Conservation (phyloP, 2,888 invertebrate species). For the Drosophila incognita region DNA sequence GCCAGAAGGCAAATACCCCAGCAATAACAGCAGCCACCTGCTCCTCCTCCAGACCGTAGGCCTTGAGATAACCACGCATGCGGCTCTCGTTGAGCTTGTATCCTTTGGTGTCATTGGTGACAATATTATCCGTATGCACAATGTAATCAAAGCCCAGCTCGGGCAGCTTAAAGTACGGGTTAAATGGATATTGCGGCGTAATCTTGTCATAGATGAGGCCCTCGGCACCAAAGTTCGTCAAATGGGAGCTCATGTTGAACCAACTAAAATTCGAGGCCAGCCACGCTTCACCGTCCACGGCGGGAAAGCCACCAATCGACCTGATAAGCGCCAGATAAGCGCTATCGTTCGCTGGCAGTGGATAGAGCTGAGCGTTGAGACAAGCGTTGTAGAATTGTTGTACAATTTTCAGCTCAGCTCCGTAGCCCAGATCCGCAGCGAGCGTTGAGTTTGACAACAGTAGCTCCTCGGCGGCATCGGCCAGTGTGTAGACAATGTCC, state of each 20-base stretch:
- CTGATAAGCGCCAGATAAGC: constrained; percentile 78
- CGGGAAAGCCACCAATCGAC: constrained; percentile 82
- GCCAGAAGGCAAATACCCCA: constrained; percentile 77
- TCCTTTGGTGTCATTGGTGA: constrained; percentile 71
- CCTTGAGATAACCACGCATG: constrained; percentile 74
- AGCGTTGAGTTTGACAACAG: constrained; percentile 47
- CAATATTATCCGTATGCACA: constrained; percentile 79
- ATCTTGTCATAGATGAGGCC: constrained; percentile 73
- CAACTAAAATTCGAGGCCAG: constrained; percentile 75
- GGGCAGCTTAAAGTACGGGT: constrained; percentile 78
- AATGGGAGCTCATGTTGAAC: constrained; percentile 83
- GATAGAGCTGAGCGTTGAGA: constrained; percentile 68
- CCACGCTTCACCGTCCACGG: constrained; percentile 77
- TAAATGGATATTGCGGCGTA: constrained; percentile 69
- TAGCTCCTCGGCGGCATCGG: constrained; percentile 54
- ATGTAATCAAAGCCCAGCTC: constrained; percentile 80
- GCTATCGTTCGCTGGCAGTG: constrained; percentile 66
- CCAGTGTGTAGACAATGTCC: constrained; percentile 73
- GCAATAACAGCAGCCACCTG: constrained; percentile 57
- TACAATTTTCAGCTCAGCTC: constrained; percentile 69
- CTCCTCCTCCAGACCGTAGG: constrained; percentile 66
- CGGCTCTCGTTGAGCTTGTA: constrained; percentile 73
- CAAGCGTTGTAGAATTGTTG: constrained; percentile 77
- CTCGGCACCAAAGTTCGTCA: constrained; percentile 73
- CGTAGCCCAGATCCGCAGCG: constrained; percentile 58